These are phyloP conservation scores for Heliothis virescens DNA, from an alignment of 1,140 invertebrate genomes.

Conservation along the genomic window DNA sequence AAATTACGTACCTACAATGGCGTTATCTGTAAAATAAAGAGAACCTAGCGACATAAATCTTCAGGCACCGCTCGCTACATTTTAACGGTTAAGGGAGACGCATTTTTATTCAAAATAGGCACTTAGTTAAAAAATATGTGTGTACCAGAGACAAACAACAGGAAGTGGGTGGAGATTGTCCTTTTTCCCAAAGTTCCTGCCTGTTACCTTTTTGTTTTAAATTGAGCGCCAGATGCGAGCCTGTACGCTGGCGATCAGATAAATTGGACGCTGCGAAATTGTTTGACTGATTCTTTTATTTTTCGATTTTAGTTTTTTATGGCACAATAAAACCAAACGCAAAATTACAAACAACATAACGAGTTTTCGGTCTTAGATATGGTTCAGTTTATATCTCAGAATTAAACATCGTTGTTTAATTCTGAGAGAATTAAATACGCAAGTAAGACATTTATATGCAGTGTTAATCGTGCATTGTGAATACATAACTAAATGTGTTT, in stretches of 20 bases:
- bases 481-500: too few relatives aligned
- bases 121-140: conserved; percentile 84
- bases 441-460: too few relatives aligned
- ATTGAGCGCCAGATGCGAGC: conserved; percentile 62
- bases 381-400: too few relatives aligned
- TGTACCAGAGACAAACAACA: conserved; percentile 77
- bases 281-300: background rate
- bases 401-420: background rate
- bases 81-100: conserved; percentile 76
- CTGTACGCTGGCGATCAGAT: conserved; percentile 32
- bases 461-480: too few relatives aligned
- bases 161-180: conserved; percentile 65
- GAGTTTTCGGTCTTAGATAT: background rate
- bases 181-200: conserved; percentile 67
- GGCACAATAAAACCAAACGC: background rate
- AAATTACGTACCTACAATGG: conserved; percentile 46
- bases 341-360: background rate
- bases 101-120: conserved; percentile 83
- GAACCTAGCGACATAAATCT: conserved; percentile 57
- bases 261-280: background rate
- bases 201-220: conserved; percentile 68
- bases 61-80: conserved; percentile 70
- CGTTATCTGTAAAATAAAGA: conserved; percentile 58
- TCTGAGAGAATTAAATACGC: background rate
- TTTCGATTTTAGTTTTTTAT: too few relatives aligned